Conservation (phyloP, 2,888 invertebrate species). For the Scaptomyza cyrtandrae region DNA sequence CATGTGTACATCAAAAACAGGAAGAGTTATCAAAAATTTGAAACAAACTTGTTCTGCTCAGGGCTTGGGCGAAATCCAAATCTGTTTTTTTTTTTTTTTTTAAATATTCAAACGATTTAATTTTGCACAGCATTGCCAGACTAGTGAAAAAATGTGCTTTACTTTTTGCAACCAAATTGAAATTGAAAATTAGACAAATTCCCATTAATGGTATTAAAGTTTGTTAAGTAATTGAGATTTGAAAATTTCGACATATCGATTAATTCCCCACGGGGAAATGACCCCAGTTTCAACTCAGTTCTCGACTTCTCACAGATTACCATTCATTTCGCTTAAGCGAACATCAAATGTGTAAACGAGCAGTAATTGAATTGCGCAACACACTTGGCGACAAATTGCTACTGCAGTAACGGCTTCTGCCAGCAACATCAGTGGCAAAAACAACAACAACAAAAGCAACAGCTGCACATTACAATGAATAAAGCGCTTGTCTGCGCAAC, state of each 20-base stretch:
- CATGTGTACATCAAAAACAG: too few relatives aligned
- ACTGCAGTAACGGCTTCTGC: conserved; percentile 10
- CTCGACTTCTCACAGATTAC: conserved; percentile 4
- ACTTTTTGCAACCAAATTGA: neutral
- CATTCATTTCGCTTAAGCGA: conserved; percentile 35
- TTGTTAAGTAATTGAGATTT: neutral
- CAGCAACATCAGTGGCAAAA: conserved; percentile 14
- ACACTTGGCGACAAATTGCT: conserved; percentile 23
- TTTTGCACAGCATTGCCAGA: too few relatives aligned
- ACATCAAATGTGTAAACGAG: conserved; percentile 19
- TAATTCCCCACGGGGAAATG: conserved; percentile 6
- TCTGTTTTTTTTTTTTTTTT: too few relatives aligned
- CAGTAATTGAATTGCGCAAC: conserved; percentile 39
- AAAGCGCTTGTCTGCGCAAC: conserved; percentile 31
- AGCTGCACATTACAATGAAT: conserved; percentile 48
- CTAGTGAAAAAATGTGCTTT: too few relatives aligned
- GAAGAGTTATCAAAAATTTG: too few relatives aligned
- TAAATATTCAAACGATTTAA: too few relatives aligned
- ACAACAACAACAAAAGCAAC: conserved; percentile 21
- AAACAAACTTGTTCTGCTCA: too few relatives aligned
- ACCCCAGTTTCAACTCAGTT: neutral
- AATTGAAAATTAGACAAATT: neutral
- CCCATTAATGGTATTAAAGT: neutral
- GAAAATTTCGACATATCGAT: neutral
- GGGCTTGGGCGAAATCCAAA: too few relatives aligned